Evolutionary conservation across 2,888 invertebrate genomes (phyloP).

Genomic region (Aphidoletes aphidimyza): DNA sequence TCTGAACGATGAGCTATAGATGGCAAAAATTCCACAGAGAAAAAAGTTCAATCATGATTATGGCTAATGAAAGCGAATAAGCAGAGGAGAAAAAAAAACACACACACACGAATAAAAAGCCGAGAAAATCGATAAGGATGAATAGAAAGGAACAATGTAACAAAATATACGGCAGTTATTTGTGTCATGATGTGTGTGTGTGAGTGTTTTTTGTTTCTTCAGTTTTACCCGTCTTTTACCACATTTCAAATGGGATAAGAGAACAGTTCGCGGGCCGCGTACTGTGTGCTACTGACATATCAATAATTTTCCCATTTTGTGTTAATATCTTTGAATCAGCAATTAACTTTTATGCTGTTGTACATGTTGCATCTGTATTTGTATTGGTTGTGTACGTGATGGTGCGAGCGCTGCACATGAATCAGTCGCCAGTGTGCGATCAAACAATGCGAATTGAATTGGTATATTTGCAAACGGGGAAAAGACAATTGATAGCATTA

Average conservation of each 20-base stretch:
- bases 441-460: neutral
- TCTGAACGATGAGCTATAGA: too few relatives aligned
- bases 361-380: neutral
- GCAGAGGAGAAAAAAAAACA: neutral
- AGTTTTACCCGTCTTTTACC: neutral
- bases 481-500: neutral
- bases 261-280: neutral
- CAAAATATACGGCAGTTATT: constrained; percentile 39
- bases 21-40: neutral
- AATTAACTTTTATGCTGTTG: constrained; percentile 2
- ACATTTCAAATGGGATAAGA: neutral
- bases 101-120: neutral
- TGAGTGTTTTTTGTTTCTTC: neutral
- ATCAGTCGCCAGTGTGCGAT: neutral
- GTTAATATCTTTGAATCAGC: constrained; percentile 42
- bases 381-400: too few relatives aligned
- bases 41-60: neutral
- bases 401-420: too few relatives aligned
- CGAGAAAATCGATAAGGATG: constrained; percentile 8
- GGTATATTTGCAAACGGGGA: neutral
- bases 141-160: constrained; percentile 33
- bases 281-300: constrained; percentile 35
- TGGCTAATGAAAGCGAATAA: neutral
- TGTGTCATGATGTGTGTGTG: constrained; percentile 45
- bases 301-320: constrained; percentile 49